Base-by-base conservation (phyloP, 2,797 vertebrate genomes). In the Neosalanx taihuensis region DNA sequence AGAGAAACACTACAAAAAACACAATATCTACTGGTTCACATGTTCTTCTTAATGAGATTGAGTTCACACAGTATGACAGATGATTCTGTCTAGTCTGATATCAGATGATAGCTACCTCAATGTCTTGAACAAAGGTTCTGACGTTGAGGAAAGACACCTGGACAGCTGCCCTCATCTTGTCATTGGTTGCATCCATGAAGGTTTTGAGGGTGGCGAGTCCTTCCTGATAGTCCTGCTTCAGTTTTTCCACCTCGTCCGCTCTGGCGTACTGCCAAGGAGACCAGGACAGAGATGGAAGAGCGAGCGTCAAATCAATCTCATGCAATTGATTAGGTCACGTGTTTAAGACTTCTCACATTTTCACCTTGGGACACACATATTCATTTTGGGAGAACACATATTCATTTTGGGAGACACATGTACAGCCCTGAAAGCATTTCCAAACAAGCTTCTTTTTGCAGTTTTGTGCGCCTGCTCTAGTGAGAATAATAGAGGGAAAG, bases 131-230 rank as follows among this genome's bases (percentile, higher is more conserved):
- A 83, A 98, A 94, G n/a, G 89, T 91, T 84, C 96, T 93, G 81
- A 98, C 91, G 71, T 98, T 99, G 60, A 95, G 85, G 81, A 98
- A 95, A 31, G 97, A 97, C 37, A 99, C 89, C 86, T 98, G 96
- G 65, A 98, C 82, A 10, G 93, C 89, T 3, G 89, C 83, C 13
- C 83, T 93, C 90, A 98, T 90, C 90, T 97, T 97, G 64, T 92
- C 90, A 17, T 93, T 94, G 61, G 94, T 95, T 82, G 89, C 92
- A 23, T 96, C 90, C 88, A 95, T 91, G 86, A 98, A 99, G 64
- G 86, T 86, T 77, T 96, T 96, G 75, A 99, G 83, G 66, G 89
- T 84, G 35, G 92, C 86, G 41, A 97, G 88, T 18, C 93, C 92
- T 26, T 98, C 96, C 0, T 92, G 87, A 72, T 96, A 98, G 69